Base-by-base conservation (phyloP, 2,113 vertebrate species). In the Syngnathoides biaculeatus region DNA sequence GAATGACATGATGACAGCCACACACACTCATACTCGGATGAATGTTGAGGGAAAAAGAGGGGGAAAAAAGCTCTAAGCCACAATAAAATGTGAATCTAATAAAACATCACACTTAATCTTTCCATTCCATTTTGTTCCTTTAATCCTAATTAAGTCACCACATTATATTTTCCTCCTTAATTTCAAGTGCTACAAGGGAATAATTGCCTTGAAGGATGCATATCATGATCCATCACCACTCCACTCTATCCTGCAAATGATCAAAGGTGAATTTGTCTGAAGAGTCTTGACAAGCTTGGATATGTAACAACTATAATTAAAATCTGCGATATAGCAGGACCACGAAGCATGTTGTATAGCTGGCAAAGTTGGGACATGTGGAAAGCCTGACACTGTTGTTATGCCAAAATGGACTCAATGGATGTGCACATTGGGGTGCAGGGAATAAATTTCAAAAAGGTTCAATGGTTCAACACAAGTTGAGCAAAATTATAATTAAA, bases 111-210 rank as follows among this genome's bases (percentile, higher is more conserved):
- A 81, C 83, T 92, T 90, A 90, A 90, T 90, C 86, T 87, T 84
- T 90, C 87, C 71, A 67, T 90, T 87, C 64, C 84, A 89, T 89
- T 88, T 84, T 79, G 87, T 70, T 48, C 83, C 73, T 89, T 91
- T 90, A 89, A 91, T 92, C 88, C 88, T 87, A 90, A 91, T 93
- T 91, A 91, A 89, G 90, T 86, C 50, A 22, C 77, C 80, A 89
- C 83, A 87, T 89, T 89, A 87, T 86, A 91, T 89, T 91, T 89
- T 79, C 72, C 79, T 84, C 86, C 86, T 83, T 90, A 91, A 92
- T 92, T 90, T 84, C 87, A 90, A 86, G 85, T 87, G 88, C 78
- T 87, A 89, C 84, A 89, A 89, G 87, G 80, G 75, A 89, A 90
- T 88, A 91, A 92, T 89, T 91, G 84, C 77, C 85, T 84, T 82